Percentiles rank a stretch among this genome's conserved stretches.
Conservation (phyloP, 2,797 vertebrate species). For the Coregonus ussuriensis region DNA sequence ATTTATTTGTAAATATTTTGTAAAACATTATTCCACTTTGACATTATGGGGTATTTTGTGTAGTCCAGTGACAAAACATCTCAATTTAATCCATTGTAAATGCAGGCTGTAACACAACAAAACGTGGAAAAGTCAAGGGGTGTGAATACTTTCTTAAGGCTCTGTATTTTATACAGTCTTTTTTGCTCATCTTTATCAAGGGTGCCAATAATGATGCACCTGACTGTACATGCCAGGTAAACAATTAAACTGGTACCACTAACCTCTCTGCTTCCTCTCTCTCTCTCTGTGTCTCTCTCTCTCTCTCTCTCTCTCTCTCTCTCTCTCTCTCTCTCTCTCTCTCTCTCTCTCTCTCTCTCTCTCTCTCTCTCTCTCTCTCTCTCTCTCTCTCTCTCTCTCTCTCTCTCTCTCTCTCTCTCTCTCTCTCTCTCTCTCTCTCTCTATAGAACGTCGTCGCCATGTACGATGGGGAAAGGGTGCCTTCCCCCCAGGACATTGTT, state of each 20-base stretch:
- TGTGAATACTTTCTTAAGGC: too few relatives aligned
- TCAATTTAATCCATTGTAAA: too few relatives aligned
- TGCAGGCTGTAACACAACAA: too few relatives aligned
- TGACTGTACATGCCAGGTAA: neutral
- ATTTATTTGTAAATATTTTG: too few relatives aligned
- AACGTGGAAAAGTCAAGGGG: too few relatives aligned
- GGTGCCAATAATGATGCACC: too few relatives aligned
- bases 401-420: neutral
- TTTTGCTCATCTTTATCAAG: too few relatives aligned
- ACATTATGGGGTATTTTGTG: too few relatives aligned
- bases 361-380: neutral
- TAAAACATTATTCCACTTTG: too few relatives aligned
- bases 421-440: slow-evolving; percentile 18
- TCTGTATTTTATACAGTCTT: too few relatives aligned
- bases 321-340: neutral
- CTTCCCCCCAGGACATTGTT: slow-evolving; percentile 85
- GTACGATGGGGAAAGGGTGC: slow-evolving; percentile 86
- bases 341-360: slow-evolving; percentile 18
- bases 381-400: too few relatives aligned
- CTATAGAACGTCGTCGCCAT: slow-evolving; percentile 64
- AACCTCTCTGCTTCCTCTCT: neutral
- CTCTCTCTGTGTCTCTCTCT: neutral
- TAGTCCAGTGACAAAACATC: too few relatives aligned
- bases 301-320: neutral
- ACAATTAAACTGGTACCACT: neutral